Conservation (phyloP, 1,140 invertebrate genomes). For the Zaprionus ornatus region DNA sequence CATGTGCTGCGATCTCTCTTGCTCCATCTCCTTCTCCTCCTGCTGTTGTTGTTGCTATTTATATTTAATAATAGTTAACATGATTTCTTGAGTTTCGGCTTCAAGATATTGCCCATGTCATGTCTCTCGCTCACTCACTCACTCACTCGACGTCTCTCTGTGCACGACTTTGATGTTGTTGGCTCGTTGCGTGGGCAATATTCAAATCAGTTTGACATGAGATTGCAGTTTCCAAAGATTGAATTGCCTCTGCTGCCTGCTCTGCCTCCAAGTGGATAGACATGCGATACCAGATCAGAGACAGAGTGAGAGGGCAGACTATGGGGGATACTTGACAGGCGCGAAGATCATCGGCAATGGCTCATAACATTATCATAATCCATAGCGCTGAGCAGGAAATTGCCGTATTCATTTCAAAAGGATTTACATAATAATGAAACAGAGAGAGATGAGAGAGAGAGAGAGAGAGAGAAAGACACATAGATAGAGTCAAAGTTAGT, state of each 20-base stretch:
- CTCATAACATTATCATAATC: constrained; percentile 36
- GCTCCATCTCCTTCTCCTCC: constrained; percentile 21
- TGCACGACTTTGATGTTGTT: constrained; percentile 78
- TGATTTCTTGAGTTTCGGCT: constrained; percentile 50
- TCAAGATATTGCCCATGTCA: constrained; percentile 14
- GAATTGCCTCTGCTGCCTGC: constrained; percentile 21
- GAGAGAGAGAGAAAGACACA: neutral
- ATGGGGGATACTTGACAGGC: constrained; percentile 28
- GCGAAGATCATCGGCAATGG: constrained; percentile 32
- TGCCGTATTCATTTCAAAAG: constrained; percentile 3
- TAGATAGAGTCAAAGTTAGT: neutral
- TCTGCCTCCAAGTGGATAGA: neutral
- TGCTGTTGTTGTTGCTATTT: constrained; percentile 54
- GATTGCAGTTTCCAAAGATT: constrained; percentile 42
- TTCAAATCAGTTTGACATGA: constrained; percentile 64
- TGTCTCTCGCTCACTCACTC: constrained; percentile 13
- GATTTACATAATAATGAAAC: constrained; percentile 24
- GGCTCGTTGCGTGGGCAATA: constrained; percentile 69
- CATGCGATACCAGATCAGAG: constrained; percentile 18
- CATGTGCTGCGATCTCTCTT: constrained; percentile 52
- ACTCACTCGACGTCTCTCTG: constrained; percentile 28
- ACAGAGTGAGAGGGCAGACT: neutral
- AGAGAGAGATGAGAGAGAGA: neutral
- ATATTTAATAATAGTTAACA: constrained; percentile 81
- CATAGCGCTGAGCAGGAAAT: constrained; percentile 17